These are phyloP conservation scores for Campoplex capitator DNA, from an alignment of 2,888 invertebrate genomes.

Conservation along the genomic window DNA sequence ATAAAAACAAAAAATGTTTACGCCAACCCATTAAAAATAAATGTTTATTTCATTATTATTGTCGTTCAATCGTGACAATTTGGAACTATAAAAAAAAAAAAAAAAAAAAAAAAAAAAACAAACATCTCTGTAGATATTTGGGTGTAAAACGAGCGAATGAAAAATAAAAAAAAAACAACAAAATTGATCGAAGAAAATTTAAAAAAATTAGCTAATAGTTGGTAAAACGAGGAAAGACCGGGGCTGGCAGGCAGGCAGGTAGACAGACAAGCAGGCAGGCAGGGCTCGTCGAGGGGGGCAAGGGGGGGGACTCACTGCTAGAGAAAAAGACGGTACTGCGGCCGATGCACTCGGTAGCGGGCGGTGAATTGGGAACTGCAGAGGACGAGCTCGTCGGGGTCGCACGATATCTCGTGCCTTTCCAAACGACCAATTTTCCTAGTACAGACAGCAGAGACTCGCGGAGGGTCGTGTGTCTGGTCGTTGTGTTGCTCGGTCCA, in stretches of 20 bases:
- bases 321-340: conserved; percentile 84
- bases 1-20: background rate
- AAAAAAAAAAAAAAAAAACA: background rate
- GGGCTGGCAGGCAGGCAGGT: background rate
- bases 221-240: background rate
- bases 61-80: background rate
- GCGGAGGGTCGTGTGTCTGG: conserved; percentile 86
- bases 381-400: conserved; percentile 84
- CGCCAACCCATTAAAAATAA: background rate
- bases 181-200: background rate
- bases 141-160: background rate
- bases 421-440: conserved; percentile 87
- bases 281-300: background rate
- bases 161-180: background rate
- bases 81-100: background rate
- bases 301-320: conserved; percentile 79
- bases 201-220: background rate
- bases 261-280: background rate
- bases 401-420: conserved; percentile 84
- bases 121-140: background rate
- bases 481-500: conserved; percentile 75
- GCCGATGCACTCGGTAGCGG: conserved; percentile 86
- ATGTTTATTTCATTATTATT: background rate
- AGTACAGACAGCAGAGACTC: conserved; percentile 89
- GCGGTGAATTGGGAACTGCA: conserved; percentile 84